These are phyloP conservation scores for Heliothis peltigera DNA, from an alignment of 2,888 invertebrate genomes.

Conservation along the genomic window DNA sequence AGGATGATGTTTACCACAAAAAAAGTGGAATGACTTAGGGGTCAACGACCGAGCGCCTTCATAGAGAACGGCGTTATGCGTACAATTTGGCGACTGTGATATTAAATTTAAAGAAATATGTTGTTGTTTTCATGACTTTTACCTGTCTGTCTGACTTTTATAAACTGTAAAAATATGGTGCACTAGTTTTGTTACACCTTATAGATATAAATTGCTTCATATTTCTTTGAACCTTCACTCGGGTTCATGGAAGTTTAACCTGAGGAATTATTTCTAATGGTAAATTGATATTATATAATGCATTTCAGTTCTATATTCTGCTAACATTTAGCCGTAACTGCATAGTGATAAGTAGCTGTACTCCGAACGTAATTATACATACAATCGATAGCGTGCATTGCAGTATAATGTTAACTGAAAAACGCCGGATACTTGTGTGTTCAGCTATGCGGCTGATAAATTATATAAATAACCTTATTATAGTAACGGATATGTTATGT, in stretches of 20 bases:
- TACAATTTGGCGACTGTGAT: no score
- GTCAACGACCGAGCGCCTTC: no score
- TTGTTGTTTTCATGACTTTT: no score
- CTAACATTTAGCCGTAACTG: constrained; percentile 19
- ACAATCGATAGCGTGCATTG: constrained; percentile 61
- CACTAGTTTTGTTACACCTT: no score
- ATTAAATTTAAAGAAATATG: no score
- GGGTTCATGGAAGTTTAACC: constrained; percentile 25
- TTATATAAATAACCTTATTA: constrained; percentile 7
- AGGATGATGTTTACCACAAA: no score
- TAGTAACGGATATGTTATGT: not conserved
- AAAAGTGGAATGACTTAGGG: no score
- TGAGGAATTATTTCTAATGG: constrained; percentile 6
- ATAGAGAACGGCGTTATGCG: no score
- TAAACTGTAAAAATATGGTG: no score
- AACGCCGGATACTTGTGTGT: constrained; percentile 10
- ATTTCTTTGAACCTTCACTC: constrained; percentile 32
- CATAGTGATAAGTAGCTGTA: constrained; percentile 16
- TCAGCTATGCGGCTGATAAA: constrained; percentile 15
- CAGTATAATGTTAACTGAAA: constrained; percentile 45
- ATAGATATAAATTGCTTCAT: constrained; percentile 15
- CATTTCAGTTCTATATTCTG: not conserved
- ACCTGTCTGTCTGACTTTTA: no score
- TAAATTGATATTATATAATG: not conserved
- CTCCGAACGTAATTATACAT: constrained; percentile 40